Base-by-base conservation (phyloP, 2,888 invertebrate genomes). In the Drosophila prolongata region DNA sequence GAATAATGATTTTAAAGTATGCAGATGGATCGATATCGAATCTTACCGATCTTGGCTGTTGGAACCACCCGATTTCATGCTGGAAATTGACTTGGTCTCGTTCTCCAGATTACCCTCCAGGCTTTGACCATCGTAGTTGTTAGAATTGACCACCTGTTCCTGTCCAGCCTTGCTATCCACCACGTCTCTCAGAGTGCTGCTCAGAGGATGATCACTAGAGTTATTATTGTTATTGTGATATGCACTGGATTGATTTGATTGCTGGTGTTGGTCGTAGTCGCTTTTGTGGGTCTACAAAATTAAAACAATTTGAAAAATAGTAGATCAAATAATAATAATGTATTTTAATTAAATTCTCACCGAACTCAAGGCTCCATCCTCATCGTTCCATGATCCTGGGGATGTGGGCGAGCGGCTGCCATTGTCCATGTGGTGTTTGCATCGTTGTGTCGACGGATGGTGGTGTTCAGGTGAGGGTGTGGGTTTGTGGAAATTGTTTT, bases 101-200 rank as follows among this genome's bases (percentile, higher is more conserved):
- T 97, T 96, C 92, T 98, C 98, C 75, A 97, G 96, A 92, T 97
- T 97, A 72, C 97, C 97, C 90, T 98, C 98, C 65, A 97, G 97
- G 89, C 98, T 97, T 85, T 97, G 94, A 92, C 97, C 97, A 93
- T 98, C 98, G 93, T 97, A 98, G 92, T 95, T 67, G 68, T 44
- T 50, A 9, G 62, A 42, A 27, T 50, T 60, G 13, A 47, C 55
- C 90, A 71, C 76, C 55, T 77, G 80, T 49, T 58, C 71, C 68
- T 75, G 80, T 44, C 64, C 78, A 50, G 66, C 72, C 30, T 85
- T 85, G 54, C 85, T 85, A 24, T 85, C 85, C n/a, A 87, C 87
- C 43, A 83, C 81, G 67, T 86, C 85, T 4, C 88, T 74, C 19
- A 81, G 55, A 4, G 79, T 65, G 16, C 72, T 73, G 35, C 72